Evolutionary conservation across 2,113 vertebrate species (phyloP).

Genomic region (Alexandromys fortis): DNA sequence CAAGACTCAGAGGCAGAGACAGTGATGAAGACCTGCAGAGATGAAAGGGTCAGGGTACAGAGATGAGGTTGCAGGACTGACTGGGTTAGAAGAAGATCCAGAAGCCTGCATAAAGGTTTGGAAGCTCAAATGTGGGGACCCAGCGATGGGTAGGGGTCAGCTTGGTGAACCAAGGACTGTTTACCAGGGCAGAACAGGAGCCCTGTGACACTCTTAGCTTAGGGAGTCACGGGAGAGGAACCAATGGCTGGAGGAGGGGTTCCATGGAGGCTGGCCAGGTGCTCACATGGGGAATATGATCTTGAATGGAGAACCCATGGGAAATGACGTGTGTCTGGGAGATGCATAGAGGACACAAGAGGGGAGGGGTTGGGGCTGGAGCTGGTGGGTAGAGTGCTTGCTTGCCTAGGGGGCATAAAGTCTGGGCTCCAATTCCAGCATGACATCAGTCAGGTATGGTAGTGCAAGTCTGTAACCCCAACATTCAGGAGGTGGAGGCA

Average conservation of each 20-base stretch:
- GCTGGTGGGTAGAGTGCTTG: background rate
- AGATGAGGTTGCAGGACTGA: background rate
- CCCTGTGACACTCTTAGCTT: background rate
- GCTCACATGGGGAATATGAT: background rate
- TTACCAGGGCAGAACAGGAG: background rate
- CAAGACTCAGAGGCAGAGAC: background rate
- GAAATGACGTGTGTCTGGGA: background rate
- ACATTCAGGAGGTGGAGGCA: background rate
- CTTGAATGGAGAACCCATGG: background rate
- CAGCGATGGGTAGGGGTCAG: background rate
- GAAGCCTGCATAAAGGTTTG: too few species aligned
- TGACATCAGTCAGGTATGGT: background rate
- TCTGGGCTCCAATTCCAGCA: background rate
- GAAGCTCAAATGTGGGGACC: background rate
- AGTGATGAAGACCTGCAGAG: background rate
- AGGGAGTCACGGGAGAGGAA: background rate
- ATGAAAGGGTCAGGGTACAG: background rate
- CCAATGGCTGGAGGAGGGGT: background rate
- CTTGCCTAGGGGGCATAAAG: background rate
- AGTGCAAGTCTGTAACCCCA: background rate
- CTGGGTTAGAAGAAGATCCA: background rate
- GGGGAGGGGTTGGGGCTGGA: background rate
- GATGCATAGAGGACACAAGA: background rate
- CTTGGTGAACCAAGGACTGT: background rate
- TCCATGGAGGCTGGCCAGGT: background rate